Evolutionary conservation across 2,888 invertebrate genomes (phyloP), one percentile per base, ranked within the genome.

Genomic region (Brachynemurus nebulosus): DNA sequence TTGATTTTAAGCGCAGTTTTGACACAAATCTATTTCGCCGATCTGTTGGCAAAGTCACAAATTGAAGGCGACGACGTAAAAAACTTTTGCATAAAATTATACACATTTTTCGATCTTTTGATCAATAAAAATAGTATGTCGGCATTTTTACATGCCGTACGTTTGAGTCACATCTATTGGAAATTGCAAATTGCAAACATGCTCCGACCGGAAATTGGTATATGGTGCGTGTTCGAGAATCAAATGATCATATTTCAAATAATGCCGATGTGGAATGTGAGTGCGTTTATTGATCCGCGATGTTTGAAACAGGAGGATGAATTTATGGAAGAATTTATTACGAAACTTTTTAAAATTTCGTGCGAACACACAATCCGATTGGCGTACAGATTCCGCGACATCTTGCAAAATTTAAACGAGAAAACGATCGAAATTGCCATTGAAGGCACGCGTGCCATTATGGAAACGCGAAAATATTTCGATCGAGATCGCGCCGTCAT

Each of bases 331-430:
- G 67, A 72, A 44, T 83, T 74, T 53, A 55, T 73, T 23, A 63
- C 68, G 45, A 78, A 77, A 54, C 52, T 82, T 2, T 66, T 81
- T 45, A 70, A 74, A 40, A 67, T 73, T 11, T 69, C 77, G 1
- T 78, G 76, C 43, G 76, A 78, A 52, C 70, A 76, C 35, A 78
- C 80, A 0, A 65, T 76, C 2, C 67, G 77, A 46, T 61, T 76
- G 0, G 70, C 71, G 8, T 80, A 78, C 46, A 61, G 67, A 1
- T 62, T 78, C 41, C 68, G 80, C 45, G 73, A 77, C 54, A 59
- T 73, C 33, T 46, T 59, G 20, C 57, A 55, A 19, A 9, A 33
- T 14, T 16, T 14, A 33, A 33, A 12, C 9, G 33, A 33, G 12
- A 33, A 33, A 33, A 4, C n/a, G 5, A 33, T n/a, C 43, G 60